Evolutionary conservation across 2,888 invertebrate species (phyloP).

Genomic region (Eupithecia subumbrata): DNA sequence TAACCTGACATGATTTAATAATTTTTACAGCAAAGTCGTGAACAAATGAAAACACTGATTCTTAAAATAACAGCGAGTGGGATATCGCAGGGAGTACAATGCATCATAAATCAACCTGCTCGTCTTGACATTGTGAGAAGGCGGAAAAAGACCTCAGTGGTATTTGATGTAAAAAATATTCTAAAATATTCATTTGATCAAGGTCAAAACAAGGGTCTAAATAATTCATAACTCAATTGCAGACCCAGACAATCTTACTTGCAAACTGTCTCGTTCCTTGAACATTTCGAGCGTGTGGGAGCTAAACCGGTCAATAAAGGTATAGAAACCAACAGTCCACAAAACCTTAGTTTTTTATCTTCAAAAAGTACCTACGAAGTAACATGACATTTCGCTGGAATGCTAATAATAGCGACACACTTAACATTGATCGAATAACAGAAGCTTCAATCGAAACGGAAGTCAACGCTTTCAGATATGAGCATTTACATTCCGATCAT

Average conservation of each 20-base stretch:
- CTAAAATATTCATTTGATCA: constrained; percentile 29
- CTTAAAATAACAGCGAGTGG: not conserved
- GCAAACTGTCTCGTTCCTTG: constrained; percentile 34
- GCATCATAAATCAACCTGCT: constrained; percentile 9
- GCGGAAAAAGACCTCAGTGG: constrained; percentile 3
- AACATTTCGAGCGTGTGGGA: constrained; percentile 3
- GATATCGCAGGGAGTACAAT: constrained; percentile 1
- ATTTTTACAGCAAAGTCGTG: not conserved
- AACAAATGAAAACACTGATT: not conserved
- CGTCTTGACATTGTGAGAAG: not conserved
- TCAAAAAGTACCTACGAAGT: not conserved
- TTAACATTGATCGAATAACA: constrained; percentile 11
- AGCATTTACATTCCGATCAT: constrained; percentile 41
- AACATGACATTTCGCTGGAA: too few species aligned
- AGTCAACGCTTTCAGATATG: constrained; percentile 34
- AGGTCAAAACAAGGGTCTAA: constrained; percentile 26
- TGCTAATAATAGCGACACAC: constrained; percentile 6
- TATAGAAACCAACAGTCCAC: not conserved
- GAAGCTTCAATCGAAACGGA: constrained; percentile 23
- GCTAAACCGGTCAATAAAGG: not conserved
- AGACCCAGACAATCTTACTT: constrained; percentile 43
- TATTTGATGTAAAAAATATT: constrained; percentile 10
- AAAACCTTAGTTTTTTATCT: not conserved
- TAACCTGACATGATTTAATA: not conserved
- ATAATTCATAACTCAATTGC: constrained; percentile 43